These are phyloP conservation scores for Papilio dardanus DNA, from an alignment of 1,140 invertebrate genomes.

Conservation along the genomic window DNA sequence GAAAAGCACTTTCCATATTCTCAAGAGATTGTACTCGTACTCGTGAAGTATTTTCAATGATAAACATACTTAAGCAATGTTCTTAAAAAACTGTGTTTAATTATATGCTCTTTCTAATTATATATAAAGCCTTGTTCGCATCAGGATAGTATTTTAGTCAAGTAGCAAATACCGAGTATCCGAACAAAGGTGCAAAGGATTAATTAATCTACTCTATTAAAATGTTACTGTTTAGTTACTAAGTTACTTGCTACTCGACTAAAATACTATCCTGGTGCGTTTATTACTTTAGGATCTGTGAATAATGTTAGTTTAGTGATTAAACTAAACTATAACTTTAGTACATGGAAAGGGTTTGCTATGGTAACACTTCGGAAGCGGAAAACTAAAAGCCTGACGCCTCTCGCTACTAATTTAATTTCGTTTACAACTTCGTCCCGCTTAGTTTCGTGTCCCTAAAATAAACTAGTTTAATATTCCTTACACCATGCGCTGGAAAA, in stretches of 20 bases:
- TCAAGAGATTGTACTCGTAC: not conserved
- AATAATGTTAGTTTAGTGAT: slow-evolving; percentile 1
- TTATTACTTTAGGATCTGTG: not conserved
- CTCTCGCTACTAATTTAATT: slow-evolving; percentile 16
- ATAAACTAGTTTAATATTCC: slow-evolving; percentile 6
- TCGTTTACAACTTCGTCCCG: not conserved
- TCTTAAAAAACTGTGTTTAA: no score
- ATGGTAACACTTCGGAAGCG: slow-evolving; percentile 14
- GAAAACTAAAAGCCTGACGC: slow-evolving; percentile 20
- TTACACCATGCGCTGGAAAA: not conserved
- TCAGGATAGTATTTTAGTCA: no score
- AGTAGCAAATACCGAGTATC: no score
- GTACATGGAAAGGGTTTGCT: not conserved
- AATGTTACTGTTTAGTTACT: no score
- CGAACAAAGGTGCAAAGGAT: no score
- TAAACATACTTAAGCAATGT: no score
- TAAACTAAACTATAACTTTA: slow-evolving; percentile 16
- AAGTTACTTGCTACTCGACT: no score
- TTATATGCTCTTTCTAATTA: no score
- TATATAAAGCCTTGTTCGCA: no score
- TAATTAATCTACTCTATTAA: no score
- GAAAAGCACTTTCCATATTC: not conserved
- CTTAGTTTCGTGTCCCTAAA: slow-evolving; percentile 15
- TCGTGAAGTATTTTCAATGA: no score
- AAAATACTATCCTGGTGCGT: no score